Evolutionary conservation across 2,113 vertebrate genomes (phyloP).

Genomic region (Orthochromis malagaraziensis): DNA sequence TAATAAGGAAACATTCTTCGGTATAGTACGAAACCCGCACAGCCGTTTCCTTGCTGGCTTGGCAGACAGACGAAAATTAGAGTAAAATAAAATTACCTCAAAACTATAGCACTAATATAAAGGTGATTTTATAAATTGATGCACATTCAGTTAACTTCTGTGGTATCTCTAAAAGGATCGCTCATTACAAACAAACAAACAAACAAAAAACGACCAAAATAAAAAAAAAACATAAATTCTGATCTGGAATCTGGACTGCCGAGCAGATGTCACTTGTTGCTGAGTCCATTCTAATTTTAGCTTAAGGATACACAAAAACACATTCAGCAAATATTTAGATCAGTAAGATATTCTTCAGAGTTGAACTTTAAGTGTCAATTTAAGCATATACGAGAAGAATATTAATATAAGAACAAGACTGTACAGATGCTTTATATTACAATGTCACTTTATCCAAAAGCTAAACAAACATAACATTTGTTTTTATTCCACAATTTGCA

Average conservation of each 20-base stretch:
- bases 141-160: not conserved
- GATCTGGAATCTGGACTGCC: not conserved
- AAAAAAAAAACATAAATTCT: accelerated
- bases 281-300: not conserved
- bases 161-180: not conserved
- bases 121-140: accelerated
- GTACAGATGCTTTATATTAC: not conserved
- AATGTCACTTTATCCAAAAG: not conserved
- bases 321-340: not conserved
- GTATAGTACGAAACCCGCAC: not conserved
- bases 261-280: not conserved
- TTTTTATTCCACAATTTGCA: not conserved
- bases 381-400: not conserved
- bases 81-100: not conserved
- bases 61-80: not conserved
- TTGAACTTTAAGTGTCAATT: not conserved
- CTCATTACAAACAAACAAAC: not conserved
- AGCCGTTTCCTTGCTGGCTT: accelerated
- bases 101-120: not conserved
- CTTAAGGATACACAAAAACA: not conserved
- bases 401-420: not conserved
- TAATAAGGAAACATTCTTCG: not conserved
- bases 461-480: not conserved
- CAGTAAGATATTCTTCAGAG: not conserved
- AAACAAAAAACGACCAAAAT: not conserved